Base-by-base conservation (phyloP, 1,140 invertebrate genomes). In the Bombus balteatus region DNA sequence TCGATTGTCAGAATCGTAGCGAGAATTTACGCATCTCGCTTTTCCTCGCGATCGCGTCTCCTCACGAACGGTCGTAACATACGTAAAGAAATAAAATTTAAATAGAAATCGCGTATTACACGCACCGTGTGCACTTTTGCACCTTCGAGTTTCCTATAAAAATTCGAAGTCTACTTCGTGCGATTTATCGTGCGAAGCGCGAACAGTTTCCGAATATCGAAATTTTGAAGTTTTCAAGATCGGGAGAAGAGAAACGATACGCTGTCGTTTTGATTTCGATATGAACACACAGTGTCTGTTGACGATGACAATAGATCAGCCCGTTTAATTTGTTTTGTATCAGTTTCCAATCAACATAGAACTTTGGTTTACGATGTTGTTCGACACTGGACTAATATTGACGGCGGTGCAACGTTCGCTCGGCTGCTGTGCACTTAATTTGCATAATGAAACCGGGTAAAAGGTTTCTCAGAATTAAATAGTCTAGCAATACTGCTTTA, bases 291-390 rank as follows among this genome's bases (percentile, higher is more conserved):
- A 22, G 34, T 15, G 37, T 76, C 34, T 76, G 57, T 77, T 77
- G 15, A 62, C 57, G 22, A 39, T 62, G 34, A 62, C 22, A 32
- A 77, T 41, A 37, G 47, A 28, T 13, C 13, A 18, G 37, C 34
- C 39, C 0, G 37, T 13, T 74, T 57, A 39, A 77, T 59, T 77
- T 77, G 57, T 77, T 77, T 57, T 4, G 75, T 39, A 59, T 77
- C 34, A 77, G 37, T 77, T 77, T 37, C 8, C 57, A 32, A 62
- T 37, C 62, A 77, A 59, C 53, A 22, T 28, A 25, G 25, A 59
- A 77, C 53, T 59, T 25, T 66, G 32, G 57, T 59, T 77, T 37
- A 62, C 25, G 75, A 62, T 77, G 75, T 59, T 77, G 75, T 39
- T 57, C 8, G 75, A 77, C 75, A 59, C 25, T n/a, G 34, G 1